phyloP scores from a whole-genome alignment of 2,797 vertebrate genomes.

The Thunnus albacares region DNA sequence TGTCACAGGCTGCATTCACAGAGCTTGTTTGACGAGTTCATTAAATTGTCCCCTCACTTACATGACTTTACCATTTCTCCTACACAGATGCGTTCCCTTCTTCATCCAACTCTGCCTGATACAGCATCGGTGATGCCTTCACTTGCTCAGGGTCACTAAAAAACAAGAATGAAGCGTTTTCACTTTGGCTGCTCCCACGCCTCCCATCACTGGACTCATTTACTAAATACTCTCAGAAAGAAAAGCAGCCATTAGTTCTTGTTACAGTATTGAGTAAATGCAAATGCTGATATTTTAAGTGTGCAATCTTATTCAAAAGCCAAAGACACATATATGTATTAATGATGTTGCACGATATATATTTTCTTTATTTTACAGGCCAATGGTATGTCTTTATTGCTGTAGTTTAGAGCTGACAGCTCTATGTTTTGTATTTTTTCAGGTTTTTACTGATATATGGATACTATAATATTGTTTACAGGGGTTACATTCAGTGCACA shows the following conservation, averaged over 20 bases:
- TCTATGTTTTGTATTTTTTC: not conserved
- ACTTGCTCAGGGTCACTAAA: constrained; percentile 22
- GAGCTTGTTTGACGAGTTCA: not conserved
- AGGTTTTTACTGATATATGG: not conserved
- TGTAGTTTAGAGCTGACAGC: constrained; percentile 17
- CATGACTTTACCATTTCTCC: not conserved
- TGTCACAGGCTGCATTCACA: not conserved
- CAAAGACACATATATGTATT: constrained; percentile 23
- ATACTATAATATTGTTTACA: constrained; percentile 34
- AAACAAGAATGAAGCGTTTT: not conserved
- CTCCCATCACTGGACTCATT: not conserved
- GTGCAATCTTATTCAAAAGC: constrained; percentile 34
- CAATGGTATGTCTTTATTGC: constrained; percentile 11
- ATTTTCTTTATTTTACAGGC: constrained; percentile 9
- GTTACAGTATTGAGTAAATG: constrained; percentile 21
- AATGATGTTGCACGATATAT: constrained; percentile 13
- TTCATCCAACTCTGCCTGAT: constrained; percentile 56
- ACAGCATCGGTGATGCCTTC: not conserved
- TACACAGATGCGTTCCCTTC: constrained; percentile 49
- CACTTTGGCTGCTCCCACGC: not conserved
- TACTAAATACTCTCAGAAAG: not conserved
- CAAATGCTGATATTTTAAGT: constrained; percentile 9
- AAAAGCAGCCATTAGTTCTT: not conserved
- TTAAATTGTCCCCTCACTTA: not conserved
- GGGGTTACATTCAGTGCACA: constrained; percentile 10